These are phyloP conservation scores for Leucopsar rothschildi DNA, from an alignment of 2,113 vertebrate species.

Conservation along the genomic window DNA sequence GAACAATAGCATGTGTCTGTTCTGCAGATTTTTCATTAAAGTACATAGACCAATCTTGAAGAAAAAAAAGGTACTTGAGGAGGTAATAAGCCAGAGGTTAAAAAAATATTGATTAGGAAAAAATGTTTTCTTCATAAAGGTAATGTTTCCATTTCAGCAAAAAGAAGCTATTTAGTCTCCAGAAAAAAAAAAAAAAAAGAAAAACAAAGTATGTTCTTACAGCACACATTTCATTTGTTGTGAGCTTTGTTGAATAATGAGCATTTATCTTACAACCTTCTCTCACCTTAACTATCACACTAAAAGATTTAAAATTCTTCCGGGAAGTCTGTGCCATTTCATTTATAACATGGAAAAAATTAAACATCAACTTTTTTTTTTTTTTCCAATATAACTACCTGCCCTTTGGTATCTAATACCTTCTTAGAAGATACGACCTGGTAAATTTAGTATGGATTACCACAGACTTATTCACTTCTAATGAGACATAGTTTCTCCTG, in stretches of 20 bases:
- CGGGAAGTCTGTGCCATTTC: slow-evolving; percentile 33
- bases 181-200: slow-evolving; percentile 19
- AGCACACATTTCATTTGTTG: slow-evolving; percentile 65
- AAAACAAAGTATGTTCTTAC: slow-evolving; percentile 65
- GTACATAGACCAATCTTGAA: slow-evolving; percentile 70
- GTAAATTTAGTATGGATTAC: slow-evolving; percentile 58
- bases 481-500: slow-evolving; percentile 61
- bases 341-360: slow-evolving; percentile 45
- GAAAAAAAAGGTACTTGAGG: slow-evolving; percentile 63
- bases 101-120: slow-evolving; percentile 80
- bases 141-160: slow-evolving; percentile 73
- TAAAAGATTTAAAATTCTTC: slow-evolving; percentile 57
- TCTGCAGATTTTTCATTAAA: slow-evolving; percentile 77
- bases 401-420: slow-evolving; percentile 32
- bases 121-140: slow-evolving; percentile 78
- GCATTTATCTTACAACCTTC: slow-evolving; percentile 57
- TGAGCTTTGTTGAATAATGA: slow-evolving; percentile 74
- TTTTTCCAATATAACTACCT: neutral
- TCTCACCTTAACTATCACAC: slow-evolving; percentile 59
- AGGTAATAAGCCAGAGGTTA: slow-evolving; percentile 78
- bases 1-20: slow-evolving; percentile 67
- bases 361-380: slow-evolving; percentile 22
- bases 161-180: slow-evolving; percentile 59
- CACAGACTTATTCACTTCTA: slow-evolving; percentile 67
- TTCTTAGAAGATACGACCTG: slow-evolving; percentile 31